Conservation (phyloP, 2,888 invertebrate genomes). For the Blera fallax region DNA sequence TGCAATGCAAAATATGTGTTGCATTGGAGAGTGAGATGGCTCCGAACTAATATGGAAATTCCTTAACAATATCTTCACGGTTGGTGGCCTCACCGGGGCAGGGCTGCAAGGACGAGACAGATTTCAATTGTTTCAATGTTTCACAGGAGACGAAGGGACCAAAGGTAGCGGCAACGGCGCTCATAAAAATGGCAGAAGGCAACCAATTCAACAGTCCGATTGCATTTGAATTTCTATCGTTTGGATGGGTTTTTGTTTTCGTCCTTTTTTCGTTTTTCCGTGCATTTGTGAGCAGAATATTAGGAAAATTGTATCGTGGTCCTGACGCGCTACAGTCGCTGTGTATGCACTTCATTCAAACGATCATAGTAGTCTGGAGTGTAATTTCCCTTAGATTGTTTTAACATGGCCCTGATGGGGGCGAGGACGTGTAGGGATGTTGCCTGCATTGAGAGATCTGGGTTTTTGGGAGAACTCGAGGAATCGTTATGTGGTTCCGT, state of each 20-base stretch:
- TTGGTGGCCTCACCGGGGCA: background rate
- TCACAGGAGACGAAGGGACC: background rate
- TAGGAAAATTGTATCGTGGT: slow-evolving; percentile 46
- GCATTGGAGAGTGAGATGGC: background rate
- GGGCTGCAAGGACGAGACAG: background rate
- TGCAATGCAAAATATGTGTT: slow-evolving; percentile 61
- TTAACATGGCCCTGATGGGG: slow-evolving; percentile 61
- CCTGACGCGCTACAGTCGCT: slow-evolving; percentile 27
- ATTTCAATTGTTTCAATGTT: slow-evolving; percentile 69
- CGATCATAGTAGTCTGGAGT: slow-evolving; percentile 70
- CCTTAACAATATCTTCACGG: slow-evolving; percentile 57
- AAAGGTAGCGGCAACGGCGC: background rate
- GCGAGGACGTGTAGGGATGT: background rate
- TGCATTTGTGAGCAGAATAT: slow-evolving; percentile 36
- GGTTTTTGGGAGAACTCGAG: slow-evolving; percentile 5
- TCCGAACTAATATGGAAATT: slow-evolving; percentile 69
- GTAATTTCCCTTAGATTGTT: slow-evolving; percentile 72
- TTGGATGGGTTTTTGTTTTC: background rate
- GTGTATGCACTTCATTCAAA: slow-evolving; percentile 60
- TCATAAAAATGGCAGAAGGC: slow-evolving; percentile 54
- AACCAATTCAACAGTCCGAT: slow-evolving; percentile 51
- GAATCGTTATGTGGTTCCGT: slow-evolving; percentile 63
- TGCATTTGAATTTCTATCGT: slow-evolving; percentile 51
- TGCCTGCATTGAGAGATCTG: slow-evolving; percentile 15
- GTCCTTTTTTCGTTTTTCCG: background rate